Base-by-base conservation (phyloP, 2,113 vertebrate genomes). In the Epinephelus moara region DNA sequence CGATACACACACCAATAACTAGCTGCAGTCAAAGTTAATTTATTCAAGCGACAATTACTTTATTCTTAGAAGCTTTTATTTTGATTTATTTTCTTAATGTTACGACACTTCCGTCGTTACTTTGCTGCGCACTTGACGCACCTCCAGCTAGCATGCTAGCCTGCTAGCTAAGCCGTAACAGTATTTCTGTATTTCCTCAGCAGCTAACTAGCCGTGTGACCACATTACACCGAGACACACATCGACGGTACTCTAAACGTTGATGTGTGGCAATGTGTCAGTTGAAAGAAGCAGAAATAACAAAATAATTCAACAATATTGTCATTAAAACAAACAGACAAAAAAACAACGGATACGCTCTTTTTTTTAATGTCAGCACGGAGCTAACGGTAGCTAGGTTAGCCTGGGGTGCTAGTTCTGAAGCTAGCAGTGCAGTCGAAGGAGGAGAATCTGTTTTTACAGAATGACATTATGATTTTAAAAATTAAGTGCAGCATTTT, bases 401-500 rank as follows among this genome's bases (percentile, higher is more conserved):
- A 82, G 72, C 72, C 45, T 1, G 12, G 30, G n/a, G 1, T 25
- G 52, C 70, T 74, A 81, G 69, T 2, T 19, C 3, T 2, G 55
- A 61, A 61, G 84, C 84, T 82, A 86, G 50, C 78, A 18, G 80
- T 8, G 6, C 47, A 75, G 69, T 47, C 61, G 68, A 57, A 49
- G 73, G 50, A 60, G 47, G 4, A 77, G 68, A 66, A 67, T 61
- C 75, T 62, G 62, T n/a, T n/a, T 49, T 25, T 1, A 52, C 19
- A 8, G 33, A 68, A 37, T 59, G 27, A 74, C n/a, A 33, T 47
- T 11, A 17, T 18, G 1, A 23, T 72, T 27, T 13, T 0, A 11
- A 49, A 68, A n/a, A 40, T 1, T 0, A 10, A 37, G 3, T 9
- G 4, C 17, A 0, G 6, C 0, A 10, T 21, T 12, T 25, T 59